Conservation (phyloP, 2,113 vertebrate genomes). For the Limnothrissa miodon region DNA sequence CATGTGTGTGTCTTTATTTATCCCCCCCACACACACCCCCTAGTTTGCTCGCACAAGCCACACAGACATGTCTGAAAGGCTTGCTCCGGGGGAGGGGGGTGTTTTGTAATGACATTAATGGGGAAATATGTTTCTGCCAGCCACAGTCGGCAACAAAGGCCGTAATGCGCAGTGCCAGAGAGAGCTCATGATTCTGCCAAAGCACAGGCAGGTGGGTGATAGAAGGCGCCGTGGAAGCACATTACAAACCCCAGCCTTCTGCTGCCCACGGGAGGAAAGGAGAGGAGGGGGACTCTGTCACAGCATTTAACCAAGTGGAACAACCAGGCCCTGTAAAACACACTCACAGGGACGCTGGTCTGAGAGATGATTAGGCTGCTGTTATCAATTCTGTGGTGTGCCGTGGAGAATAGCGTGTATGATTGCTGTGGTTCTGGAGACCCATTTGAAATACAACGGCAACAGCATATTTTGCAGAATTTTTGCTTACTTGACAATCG, state of each 20-base stretch:
- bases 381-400: neutral
- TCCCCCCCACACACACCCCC: too few relatives aligned
- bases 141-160: neutral
- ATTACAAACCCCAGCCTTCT: neutral
- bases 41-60: neutral
- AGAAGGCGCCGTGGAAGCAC: neutral
- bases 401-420: neutral
- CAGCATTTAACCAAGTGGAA: neutral
- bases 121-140: slow-evolving; percentile 17
- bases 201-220: slow-evolving; percentile 1
- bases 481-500: neutral
- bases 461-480: neutral
- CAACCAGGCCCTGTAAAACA: neutral
- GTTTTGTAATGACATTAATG: slow-evolving; percentile 18
- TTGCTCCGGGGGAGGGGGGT: neutral
- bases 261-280: neutral
- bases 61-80: neutral
- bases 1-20: neutral
- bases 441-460: neutral
- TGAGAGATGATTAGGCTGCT: neutral
- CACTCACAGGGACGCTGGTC: neutral
- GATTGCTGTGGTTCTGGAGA: neutral
- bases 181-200: slow-evolving; percentile 12
- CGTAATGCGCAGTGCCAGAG: neutral
- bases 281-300: neutral